phyloP scores from a whole-genome alignment of 1,140 invertebrate species.

The Psix sp. region DNA sequence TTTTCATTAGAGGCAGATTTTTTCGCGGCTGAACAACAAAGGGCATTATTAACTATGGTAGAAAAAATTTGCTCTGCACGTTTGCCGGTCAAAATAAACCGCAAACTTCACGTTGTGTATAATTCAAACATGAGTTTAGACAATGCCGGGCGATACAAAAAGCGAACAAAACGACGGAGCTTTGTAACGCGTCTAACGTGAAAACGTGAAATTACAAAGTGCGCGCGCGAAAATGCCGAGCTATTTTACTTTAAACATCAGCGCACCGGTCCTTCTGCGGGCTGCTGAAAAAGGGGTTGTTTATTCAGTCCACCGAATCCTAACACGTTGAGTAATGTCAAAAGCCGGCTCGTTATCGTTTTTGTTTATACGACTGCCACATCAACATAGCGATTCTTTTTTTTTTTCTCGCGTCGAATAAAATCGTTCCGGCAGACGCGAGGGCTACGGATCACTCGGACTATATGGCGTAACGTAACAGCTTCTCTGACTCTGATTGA shows the following conservation, averaged over 20 bases:
- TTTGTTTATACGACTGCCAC: slow-evolving; percentile 57
- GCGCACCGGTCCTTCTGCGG: slow-evolving; percentile 7
- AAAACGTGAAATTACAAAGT: slow-evolving; percentile 55
- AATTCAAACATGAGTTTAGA: slow-evolving; percentile 53
- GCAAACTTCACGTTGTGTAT: slow-evolving; percentile 41
- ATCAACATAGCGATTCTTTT: slow-evolving; percentile 30
- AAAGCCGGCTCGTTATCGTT: slow-evolving; percentile 56
- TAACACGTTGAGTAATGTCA: slow-evolving; percentile 53
- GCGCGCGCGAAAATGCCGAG: slow-evolving; percentile 35
- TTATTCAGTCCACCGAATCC: slow-evolving; percentile 50
- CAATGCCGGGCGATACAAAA: slow-evolving; percentile 39
- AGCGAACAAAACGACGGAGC: slow-evolving; percentile 38
- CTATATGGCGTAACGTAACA: slow-evolving; percentile 47
- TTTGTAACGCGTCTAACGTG: slow-evolving; percentile 44
- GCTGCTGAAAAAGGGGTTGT: slow-evolving; percentile 28
- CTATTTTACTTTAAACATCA: slow-evolving; percentile 53
- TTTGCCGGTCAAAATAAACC: slow-evolving; percentile 52
- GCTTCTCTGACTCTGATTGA: slow-evolving; percentile 55
- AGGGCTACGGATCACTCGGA: slow-evolving; percentile 3
- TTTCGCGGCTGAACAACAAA: slow-evolving; percentile 25
- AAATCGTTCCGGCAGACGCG: slow-evolving; percentile 35
- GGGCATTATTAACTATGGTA: slow-evolving; percentile 36
- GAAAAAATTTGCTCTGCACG: slow-evolving; percentile 29
- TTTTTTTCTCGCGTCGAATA: slow-evolving; percentile 42
- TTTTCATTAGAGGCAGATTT: slow-evolving; percentile 34